phyloP scores from a whole-genome alignment of 35 echinoderm and acorn worm genomes.

The Holothuria glaberrima region DNA sequence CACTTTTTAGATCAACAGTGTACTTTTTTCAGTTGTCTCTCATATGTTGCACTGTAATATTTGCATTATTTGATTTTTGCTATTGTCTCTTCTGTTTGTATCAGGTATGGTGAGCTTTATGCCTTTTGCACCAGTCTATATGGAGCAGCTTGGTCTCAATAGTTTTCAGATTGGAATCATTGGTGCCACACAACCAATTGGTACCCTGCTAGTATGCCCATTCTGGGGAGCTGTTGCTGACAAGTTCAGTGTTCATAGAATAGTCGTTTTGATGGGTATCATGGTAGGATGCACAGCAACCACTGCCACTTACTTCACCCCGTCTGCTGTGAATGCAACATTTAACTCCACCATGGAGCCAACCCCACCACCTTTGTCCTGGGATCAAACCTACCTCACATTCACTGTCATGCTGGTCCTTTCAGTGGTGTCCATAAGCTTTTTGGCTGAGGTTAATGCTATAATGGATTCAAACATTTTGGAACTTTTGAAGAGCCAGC shows the following conservation, averaged over 20 bases:
- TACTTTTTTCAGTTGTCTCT: not conserved
- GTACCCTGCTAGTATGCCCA: slow-evolving; percentile 40
- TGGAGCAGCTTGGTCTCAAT: slow-evolving; percentile 65
- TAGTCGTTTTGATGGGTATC: slow-evolving; percentile 54
- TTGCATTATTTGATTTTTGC: not conserved
- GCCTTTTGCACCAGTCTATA: slow-evolving; percentile 76
- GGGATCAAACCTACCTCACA: slow-evolving; percentile 20
- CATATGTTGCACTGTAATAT: not conserved
- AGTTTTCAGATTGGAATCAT: slow-evolving; percentile 72
- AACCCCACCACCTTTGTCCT: not conserved
- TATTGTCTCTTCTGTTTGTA: slow-evolving; percentile 26
- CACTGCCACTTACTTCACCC: slow-evolving; percentile 53
- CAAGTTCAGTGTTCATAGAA: slow-evolving; percentile 68
- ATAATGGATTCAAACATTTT: slow-evolving; percentile 46
- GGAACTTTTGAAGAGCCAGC: slow-evolving; percentile 42
- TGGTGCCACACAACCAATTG: slow-evolving; percentile 62
- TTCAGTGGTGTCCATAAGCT: slow-evolving; percentile 9
- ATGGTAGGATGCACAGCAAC: not conserved
- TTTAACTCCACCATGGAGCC: not conserved
- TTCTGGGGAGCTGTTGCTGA: slow-evolving; percentile 77
- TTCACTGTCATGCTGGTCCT: slow-evolving; percentile 41
- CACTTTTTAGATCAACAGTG: not conserved
- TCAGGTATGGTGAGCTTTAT: slow-evolving; percentile 66
- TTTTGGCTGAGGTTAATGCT: slow-evolving; percentile 34
- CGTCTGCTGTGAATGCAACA: slow-evolving; percentile 8